These are phyloP conservation scores for Pungitius pungitius DNA, from an alignment of 2,113 vertebrate genomes.

Conservation along the genomic window DNA sequence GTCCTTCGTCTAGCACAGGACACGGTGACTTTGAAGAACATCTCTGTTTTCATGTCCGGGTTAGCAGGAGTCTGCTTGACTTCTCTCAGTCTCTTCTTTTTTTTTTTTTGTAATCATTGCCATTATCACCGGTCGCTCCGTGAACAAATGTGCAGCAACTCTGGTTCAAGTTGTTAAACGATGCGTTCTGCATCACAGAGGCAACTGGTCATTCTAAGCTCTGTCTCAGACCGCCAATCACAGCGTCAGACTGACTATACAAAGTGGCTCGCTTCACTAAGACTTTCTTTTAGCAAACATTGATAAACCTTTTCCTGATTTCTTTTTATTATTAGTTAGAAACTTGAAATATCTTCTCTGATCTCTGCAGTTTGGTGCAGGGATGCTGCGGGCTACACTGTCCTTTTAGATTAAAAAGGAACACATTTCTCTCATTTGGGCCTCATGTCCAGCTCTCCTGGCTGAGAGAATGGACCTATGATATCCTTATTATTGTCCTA, in stretches of 20 bases:
- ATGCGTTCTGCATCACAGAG: slow-evolving; percentile 17
- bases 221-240: neutral
- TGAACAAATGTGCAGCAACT: slow-evolving; percentile 56
- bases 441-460: slow-evolving; percentile 13
- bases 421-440: slow-evolving; percentile 22
- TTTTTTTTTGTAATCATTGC: slow-evolving; percentile 33
- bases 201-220: slow-evolving; percentile 14
- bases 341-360: slow-evolving; percentile 1
- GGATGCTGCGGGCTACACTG: slow-evolving; percentile 32
- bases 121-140: neutral
- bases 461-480: slow-evolving; percentile 49
- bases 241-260: slow-evolving; percentile 9
- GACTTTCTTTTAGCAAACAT: slow-evolving; percentile 1
- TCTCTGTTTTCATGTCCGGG: slow-evolving; percentile 19
- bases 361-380: slow-evolving; percentile 13
- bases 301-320: neutral
- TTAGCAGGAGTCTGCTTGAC: slow-evolving; percentile 11
- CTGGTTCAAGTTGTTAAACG: slow-evolving; percentile 21
- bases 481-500: slow-evolving; percentile 38
- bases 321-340: neutral
- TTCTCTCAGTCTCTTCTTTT: neutral
- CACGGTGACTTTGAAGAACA: slow-evolving; percentile 29
- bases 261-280: neutral
- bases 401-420: slow-evolving; percentile 36
- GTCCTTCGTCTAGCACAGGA: slow-evolving; percentile 21